These are phyloP conservation scores for Drosophila erecta DNA, from an alignment of 1,140 invertebrate species.

Conservation along the genomic window DNA sequence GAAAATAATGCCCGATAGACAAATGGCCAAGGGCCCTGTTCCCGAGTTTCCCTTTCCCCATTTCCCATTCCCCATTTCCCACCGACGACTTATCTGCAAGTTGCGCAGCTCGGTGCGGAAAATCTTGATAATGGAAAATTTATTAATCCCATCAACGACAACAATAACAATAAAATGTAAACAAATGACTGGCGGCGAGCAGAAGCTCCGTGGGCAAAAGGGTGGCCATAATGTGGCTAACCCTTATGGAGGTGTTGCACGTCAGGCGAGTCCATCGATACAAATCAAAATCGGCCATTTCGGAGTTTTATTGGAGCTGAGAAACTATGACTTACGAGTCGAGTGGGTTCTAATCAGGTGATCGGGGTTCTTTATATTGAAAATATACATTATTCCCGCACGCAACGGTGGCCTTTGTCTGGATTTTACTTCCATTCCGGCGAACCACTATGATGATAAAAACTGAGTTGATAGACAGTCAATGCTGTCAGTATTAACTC, in stretches of 20 bases:
- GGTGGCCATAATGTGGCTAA: slow-evolving; percentile 10
- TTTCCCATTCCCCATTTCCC: background rate
- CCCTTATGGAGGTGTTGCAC: slow-evolving; percentile 68
- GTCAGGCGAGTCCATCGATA: slow-evolving; percentile 68
- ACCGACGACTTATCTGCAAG: slow-evolving; percentile 52
- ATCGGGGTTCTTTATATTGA: slow-evolving; percentile 53
- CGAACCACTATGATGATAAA: slow-evolving; percentile 23
- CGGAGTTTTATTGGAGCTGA: slow-evolving; percentile 58
- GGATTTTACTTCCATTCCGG: slow-evolving; percentile 69
- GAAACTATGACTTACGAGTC: slow-evolving; percentile 68
- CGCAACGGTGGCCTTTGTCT: slow-evolving; percentile 68
- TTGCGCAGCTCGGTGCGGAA: slow-evolving; percentile 50
- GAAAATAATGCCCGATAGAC: slow-evolving; percentile 79
- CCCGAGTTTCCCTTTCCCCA: background rate
- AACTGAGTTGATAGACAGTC: slow-evolving; percentile 53
- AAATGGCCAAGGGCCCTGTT: slow-evolving; percentile 50
- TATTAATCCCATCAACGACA: slow-evolving; percentile 82
- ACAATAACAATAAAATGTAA: slow-evolving; percentile 83
- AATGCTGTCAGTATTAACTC: slow-evolving; percentile 78
- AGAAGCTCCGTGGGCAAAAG: slow-evolving; percentile 14
- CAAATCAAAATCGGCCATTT: slow-evolving; percentile 74
- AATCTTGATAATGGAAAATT: slow-evolving; percentile 82
- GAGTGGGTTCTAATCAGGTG: slow-evolving; percentile 67
- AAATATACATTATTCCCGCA: slow-evolving; percentile 57
- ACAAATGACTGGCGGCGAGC: slow-evolving; percentile 69